Evolutionary conservation across 2,113 vertebrate genomes (phyloP).

Genomic region (Alethe castanea): DNA sequence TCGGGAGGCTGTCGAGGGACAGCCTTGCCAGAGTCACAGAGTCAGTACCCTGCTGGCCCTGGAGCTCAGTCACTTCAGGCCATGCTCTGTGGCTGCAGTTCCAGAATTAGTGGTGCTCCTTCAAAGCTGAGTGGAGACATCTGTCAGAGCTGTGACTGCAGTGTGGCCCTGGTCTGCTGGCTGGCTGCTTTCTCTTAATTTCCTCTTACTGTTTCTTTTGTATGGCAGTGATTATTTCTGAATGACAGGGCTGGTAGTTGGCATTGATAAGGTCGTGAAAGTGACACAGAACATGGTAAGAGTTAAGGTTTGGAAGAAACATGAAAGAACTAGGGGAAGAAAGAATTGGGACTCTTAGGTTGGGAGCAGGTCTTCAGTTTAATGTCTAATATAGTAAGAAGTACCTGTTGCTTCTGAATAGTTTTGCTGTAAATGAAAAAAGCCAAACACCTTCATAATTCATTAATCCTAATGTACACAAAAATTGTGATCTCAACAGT

Average conservation of each 20-base stretch:
- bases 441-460: neutral
- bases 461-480: neutral
- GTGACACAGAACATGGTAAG: neutral
- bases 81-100: neutral
- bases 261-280: neutral
- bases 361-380: neutral
- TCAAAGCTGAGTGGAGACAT: neutral
- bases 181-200: neutral
- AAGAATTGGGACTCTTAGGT: neutral
- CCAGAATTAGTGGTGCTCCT: neutral
- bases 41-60: neutral
- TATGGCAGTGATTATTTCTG: neutral
- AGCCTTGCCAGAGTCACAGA: neutral
- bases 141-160: neutral
- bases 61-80: neutral
- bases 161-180: neutral
- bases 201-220: neutral
- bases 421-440: neutral
- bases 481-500: conserved; percentile 71
- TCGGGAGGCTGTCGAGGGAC: neutral
- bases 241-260: neutral
- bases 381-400: neutral
- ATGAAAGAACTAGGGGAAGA: neutral
- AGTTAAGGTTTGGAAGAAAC: neutral
- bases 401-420: neutral